Conservation (phyloP, 2,888 invertebrate species). For the Antheraea assamensis region DNA sequence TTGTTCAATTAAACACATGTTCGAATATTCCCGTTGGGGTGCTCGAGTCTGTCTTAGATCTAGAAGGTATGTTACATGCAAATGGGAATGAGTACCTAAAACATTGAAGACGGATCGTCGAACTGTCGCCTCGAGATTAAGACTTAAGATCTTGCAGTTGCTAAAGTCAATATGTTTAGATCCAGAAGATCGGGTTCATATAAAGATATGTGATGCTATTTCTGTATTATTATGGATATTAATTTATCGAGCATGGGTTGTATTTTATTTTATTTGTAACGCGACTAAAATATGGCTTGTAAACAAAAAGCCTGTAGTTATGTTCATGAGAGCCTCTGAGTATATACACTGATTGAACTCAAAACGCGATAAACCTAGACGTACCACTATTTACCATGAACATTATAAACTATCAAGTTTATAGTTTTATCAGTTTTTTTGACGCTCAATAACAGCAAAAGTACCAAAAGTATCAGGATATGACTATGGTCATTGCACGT, state of each 20-base stretch:
- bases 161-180: slow-evolving; percentile 72
- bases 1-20: slow-evolving; percentile 15
- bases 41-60: slow-evolving; percentile 28
- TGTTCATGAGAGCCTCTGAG: too few relatives aligned
- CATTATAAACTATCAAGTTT: not conserved
- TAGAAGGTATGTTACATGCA: slow-evolving; percentile 34
- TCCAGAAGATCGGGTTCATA: slow-evolving; percentile 11
- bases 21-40: slow-evolving; percentile 38
- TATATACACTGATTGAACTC: too few relatives aligned
- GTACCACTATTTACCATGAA: too few relatives aligned
- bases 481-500: too few relatives aligned
- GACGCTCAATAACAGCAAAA: not conserved
- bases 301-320: too few relatives aligned
- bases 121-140: slow-evolving; percentile 47
- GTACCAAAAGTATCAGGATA: too few relatives aligned
- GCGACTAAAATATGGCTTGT: too few relatives aligned
- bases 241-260: not conserved
- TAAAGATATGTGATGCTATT: not conserved
- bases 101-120: slow-evolving; percentile 42
- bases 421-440: not conserved
- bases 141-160: slow-evolving; percentile 56
- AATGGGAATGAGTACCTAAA: slow-evolving; percentile 28
- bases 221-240: not conserved
- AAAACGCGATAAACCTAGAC: too few relatives aligned
- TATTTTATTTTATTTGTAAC: too few relatives aligned